Conservation (phyloP, 2,113 vertebrate species). For the Hiodon alosoides region DNA sequence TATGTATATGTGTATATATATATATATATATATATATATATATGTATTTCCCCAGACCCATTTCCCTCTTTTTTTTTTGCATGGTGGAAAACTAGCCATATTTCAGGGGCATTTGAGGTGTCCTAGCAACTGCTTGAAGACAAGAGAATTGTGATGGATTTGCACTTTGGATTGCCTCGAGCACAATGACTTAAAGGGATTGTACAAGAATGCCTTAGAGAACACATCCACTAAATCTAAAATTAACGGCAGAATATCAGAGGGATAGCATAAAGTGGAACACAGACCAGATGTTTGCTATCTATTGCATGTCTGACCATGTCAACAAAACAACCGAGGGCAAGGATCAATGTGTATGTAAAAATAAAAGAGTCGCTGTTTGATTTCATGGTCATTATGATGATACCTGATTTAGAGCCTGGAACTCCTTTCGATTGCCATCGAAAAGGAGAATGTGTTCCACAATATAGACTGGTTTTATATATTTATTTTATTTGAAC, state of each 20-base stretch:
- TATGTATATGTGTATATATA: conserved; percentile 19
- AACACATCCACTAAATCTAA: conserved; percentile 54
- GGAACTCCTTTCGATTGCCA: background rate
- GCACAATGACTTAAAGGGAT: conserved; percentile 60
- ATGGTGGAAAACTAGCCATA: conserved; percentile 13
- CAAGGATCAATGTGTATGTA: background rate
- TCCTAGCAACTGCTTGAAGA: conserved; percentile 37
- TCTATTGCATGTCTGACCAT: background rate
- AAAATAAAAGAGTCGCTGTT: background rate
- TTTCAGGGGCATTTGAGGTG: conserved; percentile 50
- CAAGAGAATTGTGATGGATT: conserved; percentile 48
- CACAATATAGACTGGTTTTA: background rate
- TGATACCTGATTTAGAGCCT: background rate
- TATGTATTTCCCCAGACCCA: background rate
- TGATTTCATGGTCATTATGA: background rate
- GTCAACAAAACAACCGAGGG: background rate
- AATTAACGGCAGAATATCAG: conserved; percentile 40
- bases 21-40: background rate
- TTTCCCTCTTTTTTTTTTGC: conserved; percentile 4
- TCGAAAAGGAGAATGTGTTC: background rate
- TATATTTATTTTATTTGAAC: too few relatives aligned
- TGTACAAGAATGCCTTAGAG: conserved; percentile 66
- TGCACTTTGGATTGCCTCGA: conserved; percentile 57
- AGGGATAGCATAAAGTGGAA: background rate
- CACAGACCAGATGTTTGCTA: background rate